phyloP scores from a whole-genome alignment of 2,888 invertebrate species.

The Plagodis dolabraria region DNA sequence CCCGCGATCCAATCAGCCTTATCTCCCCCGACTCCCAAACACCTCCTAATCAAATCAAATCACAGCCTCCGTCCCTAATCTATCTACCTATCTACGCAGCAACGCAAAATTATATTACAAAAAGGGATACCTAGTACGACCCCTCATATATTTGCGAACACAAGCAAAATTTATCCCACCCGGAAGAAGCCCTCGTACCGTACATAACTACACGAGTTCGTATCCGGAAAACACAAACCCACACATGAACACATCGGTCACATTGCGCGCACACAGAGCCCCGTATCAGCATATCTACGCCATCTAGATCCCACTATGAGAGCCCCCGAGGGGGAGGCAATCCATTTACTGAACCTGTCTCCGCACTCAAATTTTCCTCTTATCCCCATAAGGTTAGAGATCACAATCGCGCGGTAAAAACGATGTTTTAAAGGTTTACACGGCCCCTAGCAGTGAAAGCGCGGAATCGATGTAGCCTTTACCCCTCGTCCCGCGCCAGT shows the following conservation, averaged over 20 bases:
- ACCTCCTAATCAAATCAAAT: constrained; percentile 85
- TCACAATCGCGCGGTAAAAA: constrained; percentile 79
- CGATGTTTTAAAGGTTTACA: constrained; percentile 84
- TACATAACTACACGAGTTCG: constrained; percentile 70
- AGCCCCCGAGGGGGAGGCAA: constrained; percentile 84
- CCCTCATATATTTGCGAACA: constrained; percentile 84
- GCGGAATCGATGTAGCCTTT: constrained; percentile 85
- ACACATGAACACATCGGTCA: constrained; percentile 53
- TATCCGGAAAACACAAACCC: constrained; percentile 74
- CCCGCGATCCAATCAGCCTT: constrained; percentile 80
- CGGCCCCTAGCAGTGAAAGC: constrained; percentile 85
- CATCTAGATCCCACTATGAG: constrained; percentile 85
- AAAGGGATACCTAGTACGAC: constrained; percentile 80
- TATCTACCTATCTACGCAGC: constrained; percentile 81
- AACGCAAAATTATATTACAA: constrained; percentile 83
- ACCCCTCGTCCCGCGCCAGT: constrained; percentile 82
- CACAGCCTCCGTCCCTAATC: constrained; percentile 84
- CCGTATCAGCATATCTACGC: constrained; percentile 83
- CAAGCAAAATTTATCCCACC: constrained; percentile 82
- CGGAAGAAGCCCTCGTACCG: constrained; percentile 71
- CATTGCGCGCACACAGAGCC: constrained; percentile 67
- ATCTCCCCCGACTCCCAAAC: constrained; percentile 80
- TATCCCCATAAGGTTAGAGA: constrained; percentile 75
- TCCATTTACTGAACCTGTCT: constrained; percentile 77
- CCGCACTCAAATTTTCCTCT: constrained; percentile 71